phyloP scores from a whole-genome alignment of 2,113 vertebrate species.

The Cranoglanis bouderius region DNA sequence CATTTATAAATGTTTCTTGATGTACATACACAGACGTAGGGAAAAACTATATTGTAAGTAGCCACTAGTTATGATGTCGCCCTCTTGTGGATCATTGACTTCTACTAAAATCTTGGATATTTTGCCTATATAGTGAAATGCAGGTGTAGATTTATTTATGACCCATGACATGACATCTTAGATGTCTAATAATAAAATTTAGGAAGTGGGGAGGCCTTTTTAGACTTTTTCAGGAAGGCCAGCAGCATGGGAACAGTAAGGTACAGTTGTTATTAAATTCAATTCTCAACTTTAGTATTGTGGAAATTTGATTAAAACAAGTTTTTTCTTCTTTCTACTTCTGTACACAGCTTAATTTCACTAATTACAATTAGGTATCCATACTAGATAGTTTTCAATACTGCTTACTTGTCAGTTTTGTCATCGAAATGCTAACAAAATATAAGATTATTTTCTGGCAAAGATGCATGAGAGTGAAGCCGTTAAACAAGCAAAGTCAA shows the following conservation, averaged over 20 bases:
- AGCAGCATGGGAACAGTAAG: background rate
- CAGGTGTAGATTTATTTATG: background rate
- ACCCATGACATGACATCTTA: background rate
- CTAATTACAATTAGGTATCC: background rate
- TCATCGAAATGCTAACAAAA: background rate
- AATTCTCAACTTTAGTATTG: background rate
- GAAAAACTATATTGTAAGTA: background rate
- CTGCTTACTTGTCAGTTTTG: background rate
- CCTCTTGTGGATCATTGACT: background rate
- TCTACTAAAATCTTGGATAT: background rate
- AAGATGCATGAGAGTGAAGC: background rate
- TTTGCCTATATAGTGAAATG: background rate
- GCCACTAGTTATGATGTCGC: background rate
- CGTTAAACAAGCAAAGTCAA: background rate
- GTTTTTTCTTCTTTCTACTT: background rate
- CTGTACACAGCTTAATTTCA: background rate
- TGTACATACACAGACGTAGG: background rate
- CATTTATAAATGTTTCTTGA: background rate
- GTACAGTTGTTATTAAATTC: background rate
- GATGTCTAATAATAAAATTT: background rate
- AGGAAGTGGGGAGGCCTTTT: background rate
- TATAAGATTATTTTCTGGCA: background rate
- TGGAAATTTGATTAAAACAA: background rate
- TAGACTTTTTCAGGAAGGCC: too few relatives aligned
- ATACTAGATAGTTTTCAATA: background rate